Evolutionary conservation across 1,140 invertebrate species (phyloP).

Genomic region (Mya arenaria): DNA sequence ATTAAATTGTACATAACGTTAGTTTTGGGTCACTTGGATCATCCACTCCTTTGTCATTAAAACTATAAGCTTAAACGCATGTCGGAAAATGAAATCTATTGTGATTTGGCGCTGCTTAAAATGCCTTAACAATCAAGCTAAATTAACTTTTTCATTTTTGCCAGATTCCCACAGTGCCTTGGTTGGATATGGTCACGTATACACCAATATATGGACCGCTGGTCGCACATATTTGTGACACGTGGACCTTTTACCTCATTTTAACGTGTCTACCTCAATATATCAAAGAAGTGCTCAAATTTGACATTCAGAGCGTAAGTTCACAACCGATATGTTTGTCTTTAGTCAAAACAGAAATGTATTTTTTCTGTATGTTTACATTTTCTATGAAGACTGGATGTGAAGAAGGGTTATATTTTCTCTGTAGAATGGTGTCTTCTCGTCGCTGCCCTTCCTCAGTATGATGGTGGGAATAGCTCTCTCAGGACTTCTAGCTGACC

Average conservation of each 20-base stretch:
- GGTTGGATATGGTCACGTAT: constrained; percentile 84
- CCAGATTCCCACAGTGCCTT: no score
- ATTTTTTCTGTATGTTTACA: not conserved
- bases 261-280: constrained; percentile 96
- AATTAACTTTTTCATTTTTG: no score
- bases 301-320: constrained; percentile 89
- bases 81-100: no score
- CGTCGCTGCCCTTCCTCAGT: constrained; percentile 92
- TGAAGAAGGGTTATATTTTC: not conserved
- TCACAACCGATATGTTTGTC: not conserved
- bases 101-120: no score
- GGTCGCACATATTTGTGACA: constrained; percentile 91
- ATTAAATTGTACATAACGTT: no score
- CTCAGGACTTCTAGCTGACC: constrained; percentile 90
- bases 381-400: not conserved
- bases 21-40: no score
- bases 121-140: no score
- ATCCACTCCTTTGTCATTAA: no score
- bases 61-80: no score
- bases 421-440: constrained; percentile 90
- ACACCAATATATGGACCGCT: constrained; percentile 92
- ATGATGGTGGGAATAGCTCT: constrained; percentile 90
- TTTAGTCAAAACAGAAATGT: not conserved
- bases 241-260: constrained; percentile 96
- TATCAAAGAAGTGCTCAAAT: constrained; percentile 93